phyloP scores from a whole-genome alignment of 2,113 vertebrate species.

The Thalassarche chlororhynchos region DNA sequence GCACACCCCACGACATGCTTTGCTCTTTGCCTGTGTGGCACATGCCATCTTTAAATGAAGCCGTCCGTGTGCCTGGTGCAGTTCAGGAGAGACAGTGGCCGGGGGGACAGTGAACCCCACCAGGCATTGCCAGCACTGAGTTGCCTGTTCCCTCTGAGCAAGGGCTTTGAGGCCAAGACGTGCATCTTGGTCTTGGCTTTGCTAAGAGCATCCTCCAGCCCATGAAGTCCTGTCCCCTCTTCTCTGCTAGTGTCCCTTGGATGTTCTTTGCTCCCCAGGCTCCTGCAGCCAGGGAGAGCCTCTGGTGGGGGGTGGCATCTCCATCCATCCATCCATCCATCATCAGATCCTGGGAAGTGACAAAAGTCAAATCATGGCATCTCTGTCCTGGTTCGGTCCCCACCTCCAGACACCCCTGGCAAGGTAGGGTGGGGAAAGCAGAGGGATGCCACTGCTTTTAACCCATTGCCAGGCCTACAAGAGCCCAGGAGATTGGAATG shows the following conservation, averaged over 20 bases:
- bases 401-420: not conserved
- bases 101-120: rapidly evolving
- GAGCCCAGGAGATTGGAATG: not conserved
- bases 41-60: rapidly evolving
- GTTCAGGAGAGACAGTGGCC: not conserved
- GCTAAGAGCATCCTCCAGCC: not conserved
- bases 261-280: not conserved
- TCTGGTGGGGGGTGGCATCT: not conserved
- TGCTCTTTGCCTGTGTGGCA: not conserved
- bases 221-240: not conserved
- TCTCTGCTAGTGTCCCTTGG: not conserved
- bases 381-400: not conserved
- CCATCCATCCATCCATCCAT: not conserved
- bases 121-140: too few relatives aligned
- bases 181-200: not conserved
- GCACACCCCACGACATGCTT: rapidly evolving
- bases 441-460: rapidly evolving
- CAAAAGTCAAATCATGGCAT: not conserved
- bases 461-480: not conserved
- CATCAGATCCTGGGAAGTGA: not conserved
- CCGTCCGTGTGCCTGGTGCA: rapidly evolving
- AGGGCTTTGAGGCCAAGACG: not conserved
- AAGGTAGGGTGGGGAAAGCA: not conserved
- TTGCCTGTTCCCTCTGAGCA: not conserved
- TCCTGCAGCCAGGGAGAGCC: not conserved